Conservation (phyloP, 2,113 vertebrate species). For the Scartelaos histophorus region DNA sequence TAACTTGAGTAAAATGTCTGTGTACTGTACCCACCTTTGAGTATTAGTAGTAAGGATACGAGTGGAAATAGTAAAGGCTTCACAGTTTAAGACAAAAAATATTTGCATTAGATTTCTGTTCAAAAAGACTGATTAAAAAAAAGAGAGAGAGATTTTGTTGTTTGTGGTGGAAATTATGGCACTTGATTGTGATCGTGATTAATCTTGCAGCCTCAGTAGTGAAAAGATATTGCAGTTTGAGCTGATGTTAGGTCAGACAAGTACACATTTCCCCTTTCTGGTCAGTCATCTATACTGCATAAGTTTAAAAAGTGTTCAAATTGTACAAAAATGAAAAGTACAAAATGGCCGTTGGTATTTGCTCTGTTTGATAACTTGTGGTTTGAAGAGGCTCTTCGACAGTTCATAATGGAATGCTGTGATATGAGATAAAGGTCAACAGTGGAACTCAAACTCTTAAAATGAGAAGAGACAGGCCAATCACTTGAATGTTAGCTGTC, state of each 20-base stretch:
- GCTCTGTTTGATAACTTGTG: not conserved
- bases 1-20: too few species aligned
- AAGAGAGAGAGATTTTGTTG: too few species aligned
- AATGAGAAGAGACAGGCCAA: slow-evolving; percentile 9
- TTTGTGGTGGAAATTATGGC: too few species aligned
- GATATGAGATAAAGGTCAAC: slow-evolving; percentile 5
- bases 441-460: not conserved
- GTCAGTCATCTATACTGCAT: not conserved
- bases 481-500: slow-evolving; percentile 3
- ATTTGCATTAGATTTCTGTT: too few species aligned
- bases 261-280: not conserved
- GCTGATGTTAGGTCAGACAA: not conserved
- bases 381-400: slow-evolving; percentile 5
- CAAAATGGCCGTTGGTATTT: not conserved
- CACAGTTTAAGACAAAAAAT: too few species aligned
- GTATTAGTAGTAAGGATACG: too few species aligned
- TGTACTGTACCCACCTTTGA: too few species aligned
- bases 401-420: slow-evolving; percentile 24
- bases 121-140: too few species aligned
- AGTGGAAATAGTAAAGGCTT: too few species aligned
- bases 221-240: not conserved
- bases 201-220: not conserved
- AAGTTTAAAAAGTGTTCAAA: not conserved
- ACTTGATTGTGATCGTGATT: too few species aligned
- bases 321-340: not conserved